Percentiles rank a stretch among this genome's conserved stretches.
These are phyloP conservation scores for Elaeidobius kamerunicus DNA, from an alignment of 2,888 invertebrate species.

Conservation along the genomic window DNA sequence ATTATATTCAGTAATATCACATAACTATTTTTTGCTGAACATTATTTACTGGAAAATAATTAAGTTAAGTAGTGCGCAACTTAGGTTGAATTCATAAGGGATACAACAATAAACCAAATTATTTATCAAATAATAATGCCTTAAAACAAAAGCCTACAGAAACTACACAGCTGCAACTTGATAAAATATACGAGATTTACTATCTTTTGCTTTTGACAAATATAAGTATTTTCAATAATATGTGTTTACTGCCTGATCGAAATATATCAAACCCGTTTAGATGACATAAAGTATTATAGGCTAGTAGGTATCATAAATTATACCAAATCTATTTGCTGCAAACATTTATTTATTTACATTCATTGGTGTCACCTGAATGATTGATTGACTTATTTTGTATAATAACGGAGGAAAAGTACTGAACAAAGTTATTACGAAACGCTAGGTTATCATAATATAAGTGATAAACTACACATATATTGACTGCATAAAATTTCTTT, in stretches of 20 bases:
- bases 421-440: conserved; percentile 1
- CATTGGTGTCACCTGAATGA: conserved; percentile 13
- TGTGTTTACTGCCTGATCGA: conserved; percentile 6
- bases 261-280: conserved; percentile 9
- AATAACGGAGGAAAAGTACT: conserved; percentile 5
- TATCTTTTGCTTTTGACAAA: conserved; percentile 3
- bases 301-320: conserved; percentile 21
- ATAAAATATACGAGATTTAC: too few species aligned
- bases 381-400: conserved; percentile 13
- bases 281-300: conserved; percentile 7
- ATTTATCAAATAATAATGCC: too few species aligned
- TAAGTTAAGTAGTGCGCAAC: too few species aligned
- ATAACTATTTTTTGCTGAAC: too few species aligned
- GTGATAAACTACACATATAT: neutral
- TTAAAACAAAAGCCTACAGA: neutral
- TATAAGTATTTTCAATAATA: conserved; percentile 5
- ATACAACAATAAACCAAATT: too few species aligned
- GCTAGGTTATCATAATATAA: neutral
- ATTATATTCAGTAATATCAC: too few species aligned
- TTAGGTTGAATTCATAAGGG: too few species aligned
- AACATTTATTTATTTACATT: conserved; percentile 25
- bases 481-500: neutral
- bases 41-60: too few species aligned
- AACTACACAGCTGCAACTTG: too few species aligned
- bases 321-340: conserved; percentile 17